Percentiles rank a stretch among this genome's conserved stretches.
phyloP scores from a whole-genome alignment of 2,888 invertebrate species.

The Phanerotoma sp. region DNA sequence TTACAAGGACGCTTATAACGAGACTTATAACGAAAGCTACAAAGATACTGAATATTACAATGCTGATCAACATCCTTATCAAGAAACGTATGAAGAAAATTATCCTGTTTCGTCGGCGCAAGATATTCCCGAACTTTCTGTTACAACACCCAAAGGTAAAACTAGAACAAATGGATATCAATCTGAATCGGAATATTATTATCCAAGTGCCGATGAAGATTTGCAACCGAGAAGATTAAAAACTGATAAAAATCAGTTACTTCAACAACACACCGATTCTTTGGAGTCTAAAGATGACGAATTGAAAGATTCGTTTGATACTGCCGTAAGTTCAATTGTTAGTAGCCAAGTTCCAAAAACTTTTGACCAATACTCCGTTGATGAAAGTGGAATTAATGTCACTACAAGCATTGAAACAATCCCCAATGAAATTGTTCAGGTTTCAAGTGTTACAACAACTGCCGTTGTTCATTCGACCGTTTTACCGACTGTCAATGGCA shows the following conservation, averaged over 20 bases:
- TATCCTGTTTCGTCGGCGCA: constrained; percentile 43
- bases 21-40: constrained; percentile 38
- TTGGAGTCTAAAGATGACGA: constrained; percentile 63
- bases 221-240: constrained; percentile 50
- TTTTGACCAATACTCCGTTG: constrained; percentile 47
- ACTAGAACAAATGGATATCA: constrained; percentile 50
- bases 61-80: constrained; percentile 29
- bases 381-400: constrained; percentile 41
- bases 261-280: constrained; percentile 60
- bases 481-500: constrained; percentile 57
- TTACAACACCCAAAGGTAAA: constrained; percentile 49
- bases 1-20: not conserved
- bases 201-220: constrained; percentile 43
- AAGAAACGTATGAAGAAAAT: constrained; percentile 41
- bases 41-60: constrained; percentile 29
- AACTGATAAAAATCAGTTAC: constrained; percentile 46
- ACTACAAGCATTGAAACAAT: constrained; percentile 40
- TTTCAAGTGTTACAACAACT: constrained; percentile 53
- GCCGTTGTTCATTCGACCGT: constrained; percentile 57
- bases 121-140: constrained; percentile 50
- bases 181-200: constrained; percentile 48
- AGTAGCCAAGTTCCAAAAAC: constrained; percentile 51
- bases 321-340: constrained; percentile 58
- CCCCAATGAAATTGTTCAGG: constrained; percentile 42
- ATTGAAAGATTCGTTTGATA: constrained; percentile 62